Conservation (phyloP, 2,797 vertebrate species). For the Enteromius fasciolatus region DNA sequence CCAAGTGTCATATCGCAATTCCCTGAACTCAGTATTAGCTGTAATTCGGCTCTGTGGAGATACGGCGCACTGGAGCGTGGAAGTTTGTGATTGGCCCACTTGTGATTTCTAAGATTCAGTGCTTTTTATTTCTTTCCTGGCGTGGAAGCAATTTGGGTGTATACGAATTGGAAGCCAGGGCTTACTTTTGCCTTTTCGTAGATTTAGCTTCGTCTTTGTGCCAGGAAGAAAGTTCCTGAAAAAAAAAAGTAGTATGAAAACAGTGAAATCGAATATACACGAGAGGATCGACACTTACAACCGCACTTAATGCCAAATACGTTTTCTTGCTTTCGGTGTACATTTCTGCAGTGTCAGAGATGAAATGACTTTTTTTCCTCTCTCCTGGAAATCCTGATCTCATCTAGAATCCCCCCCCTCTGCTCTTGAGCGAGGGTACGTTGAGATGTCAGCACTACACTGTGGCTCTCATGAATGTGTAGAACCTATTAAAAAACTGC, state of each 20-base stretch:
- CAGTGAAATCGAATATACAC: constrained; percentile 63
- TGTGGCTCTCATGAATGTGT: constrained; percentile 84
- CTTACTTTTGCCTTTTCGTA: constrained; percentile 24
- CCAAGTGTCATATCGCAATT: constrained; percentile 25
- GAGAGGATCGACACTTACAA: constrained; percentile 22
- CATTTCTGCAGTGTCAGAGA: constrained; percentile 59
- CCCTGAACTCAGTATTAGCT: constrained; percentile 6
- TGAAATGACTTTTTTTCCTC: constrained; percentile 51
- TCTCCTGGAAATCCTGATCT: constrained; percentile 39
- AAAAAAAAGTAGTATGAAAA: constrained; percentile 14
- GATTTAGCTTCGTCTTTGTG: constrained; percentile 53
- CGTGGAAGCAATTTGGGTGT: not conserved
- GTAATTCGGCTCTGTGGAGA: not conserved
- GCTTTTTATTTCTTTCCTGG: constrained; percentile 9
- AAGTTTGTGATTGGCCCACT: constrained; percentile 12
- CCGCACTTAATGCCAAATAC: constrained; percentile 73
- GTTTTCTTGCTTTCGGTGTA: constrained; percentile 53
- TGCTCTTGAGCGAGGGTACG: constrained; percentile 63
- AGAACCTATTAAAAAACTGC: constrained; percentile 72
- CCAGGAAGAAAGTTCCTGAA: constrained; percentile 57
- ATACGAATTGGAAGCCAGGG: constrained; percentile 8
- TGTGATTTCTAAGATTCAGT: constrained; percentile 1
- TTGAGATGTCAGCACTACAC: constrained; percentile 79
- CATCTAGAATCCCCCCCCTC: not conserved
- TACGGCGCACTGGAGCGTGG: not conserved